These are phyloP conservation scores for Acrocephalus scirpaceus DNA, from an alignment of 2,797 vertebrate species.

Conservation along the genomic window DNA sequence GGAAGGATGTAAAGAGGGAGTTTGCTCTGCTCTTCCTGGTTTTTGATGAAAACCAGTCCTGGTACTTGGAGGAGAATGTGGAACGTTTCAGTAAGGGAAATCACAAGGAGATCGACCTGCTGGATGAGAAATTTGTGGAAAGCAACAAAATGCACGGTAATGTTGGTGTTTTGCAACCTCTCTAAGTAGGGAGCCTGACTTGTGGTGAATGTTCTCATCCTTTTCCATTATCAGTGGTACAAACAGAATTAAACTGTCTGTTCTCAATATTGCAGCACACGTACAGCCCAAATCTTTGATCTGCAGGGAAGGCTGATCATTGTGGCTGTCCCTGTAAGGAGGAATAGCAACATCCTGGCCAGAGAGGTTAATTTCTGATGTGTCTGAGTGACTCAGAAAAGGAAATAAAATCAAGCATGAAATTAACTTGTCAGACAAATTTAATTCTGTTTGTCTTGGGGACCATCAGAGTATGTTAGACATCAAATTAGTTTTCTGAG, in stretches of 20 bases:
- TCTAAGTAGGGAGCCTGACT: neutral
- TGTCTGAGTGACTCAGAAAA: neutral
- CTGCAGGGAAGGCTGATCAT: neutral
- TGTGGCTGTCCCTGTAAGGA: neutral
- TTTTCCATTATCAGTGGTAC: neutral
- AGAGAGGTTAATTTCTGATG: neutral
- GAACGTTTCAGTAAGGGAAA: constrained; percentile 12
- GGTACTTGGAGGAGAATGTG: constrained; percentile 80
- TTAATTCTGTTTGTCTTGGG: neutral
- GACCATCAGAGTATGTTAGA: neutral
- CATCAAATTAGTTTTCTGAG: neutral
- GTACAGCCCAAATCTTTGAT: neutral
- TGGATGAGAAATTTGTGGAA: constrained; percentile 75
- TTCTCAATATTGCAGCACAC: neutral
- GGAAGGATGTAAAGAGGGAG: constrained; percentile 70
- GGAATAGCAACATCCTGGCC: neutral
- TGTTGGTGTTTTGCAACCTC: neutral
- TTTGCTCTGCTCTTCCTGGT: constrained; percentile 80
- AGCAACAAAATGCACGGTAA: constrained; percentile 84
- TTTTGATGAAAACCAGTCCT: constrained; percentile 82
- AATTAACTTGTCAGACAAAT: neutral
- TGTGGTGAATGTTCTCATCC: neutral
- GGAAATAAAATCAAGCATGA: neutral
- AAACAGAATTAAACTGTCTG: neutral
- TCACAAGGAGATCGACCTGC: neutral